Percentiles rank a stretch among this genome's conserved stretches.
These are phyloP conservation scores for Metaphire vulgaris DNA, from an alignment of 1,140 invertebrate genomes.

Conservation along the genomic window DNA sequence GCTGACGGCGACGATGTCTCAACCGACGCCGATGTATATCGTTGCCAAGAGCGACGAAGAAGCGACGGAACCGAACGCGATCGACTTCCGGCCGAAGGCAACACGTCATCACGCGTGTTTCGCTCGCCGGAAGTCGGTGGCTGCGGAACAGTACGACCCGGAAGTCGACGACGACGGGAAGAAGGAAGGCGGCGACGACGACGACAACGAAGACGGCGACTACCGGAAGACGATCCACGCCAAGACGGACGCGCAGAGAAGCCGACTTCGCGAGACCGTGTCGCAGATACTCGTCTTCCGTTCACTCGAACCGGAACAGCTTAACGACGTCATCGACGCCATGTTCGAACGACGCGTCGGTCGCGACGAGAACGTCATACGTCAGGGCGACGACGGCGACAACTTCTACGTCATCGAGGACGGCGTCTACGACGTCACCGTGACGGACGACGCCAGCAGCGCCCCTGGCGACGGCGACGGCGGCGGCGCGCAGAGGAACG, in stretches of 20 bases:
- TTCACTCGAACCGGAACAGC: constrained; percentile 70
- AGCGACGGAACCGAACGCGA: constrained; percentile 45
- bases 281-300: constrained; percentile 88
- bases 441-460: constrained; percentile 64
- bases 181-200: constrained; percentile 72
- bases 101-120: constrained; percentile 31
- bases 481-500: background rate
- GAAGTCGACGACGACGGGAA: constrained; percentile 76
- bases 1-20: background rate
- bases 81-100: constrained; percentile 39
- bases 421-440: constrained; percentile 77
- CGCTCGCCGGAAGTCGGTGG: constrained; percentile 44
- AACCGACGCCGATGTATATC: constrained; percentile 43
- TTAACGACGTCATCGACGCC: constrained; percentile 85
- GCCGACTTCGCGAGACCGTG: constrained; percentile 79
- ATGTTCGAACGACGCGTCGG: constrained; percentile 73
- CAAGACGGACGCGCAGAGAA: constrained; percentile 68
- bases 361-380: constrained; percentile 79
- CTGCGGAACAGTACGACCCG: constrained; percentile 87
- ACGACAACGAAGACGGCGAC: background rate
- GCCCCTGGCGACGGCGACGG: background rate
- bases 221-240: constrained; percentile 37
- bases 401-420: constrained; percentile 94
- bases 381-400: constrained; percentile 93
- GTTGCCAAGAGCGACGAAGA: constrained; percentile 47